A percentile compares a stretch with the other conserved stretches of the same genome.
These are phyloP conservation scores for Ephydatia muelleri DNA, from an alignment of 37 sponge, comb jelly and placozoan genomes.

Conservation along the genomic window DNA sequence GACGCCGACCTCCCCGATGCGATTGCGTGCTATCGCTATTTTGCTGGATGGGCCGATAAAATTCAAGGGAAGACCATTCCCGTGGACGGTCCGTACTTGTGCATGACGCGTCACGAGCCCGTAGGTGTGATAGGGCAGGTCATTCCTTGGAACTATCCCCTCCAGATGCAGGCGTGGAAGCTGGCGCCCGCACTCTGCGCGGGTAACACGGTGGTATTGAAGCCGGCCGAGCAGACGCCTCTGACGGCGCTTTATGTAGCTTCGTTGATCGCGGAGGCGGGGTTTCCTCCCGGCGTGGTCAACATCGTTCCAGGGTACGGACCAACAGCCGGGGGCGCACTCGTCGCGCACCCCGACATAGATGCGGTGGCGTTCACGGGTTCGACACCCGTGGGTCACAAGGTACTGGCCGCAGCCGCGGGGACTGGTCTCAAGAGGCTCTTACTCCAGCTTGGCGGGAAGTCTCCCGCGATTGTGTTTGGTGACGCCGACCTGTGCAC, in stretches of 20 bases:
- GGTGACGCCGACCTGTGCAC: constrained; percentile 90
- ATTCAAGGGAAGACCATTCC: constrained; percentile 98
- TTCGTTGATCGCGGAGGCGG: constrained; percentile 84
- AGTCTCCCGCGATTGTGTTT: constrained; percentile 92
- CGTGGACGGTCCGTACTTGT: constrained; percentile 71
- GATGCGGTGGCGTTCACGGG: constrained; percentile 97
- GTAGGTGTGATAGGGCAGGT: constrained; percentile 93
- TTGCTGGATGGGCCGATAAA: constrained; percentile 97
- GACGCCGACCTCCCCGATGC: constrained; percentile 58
- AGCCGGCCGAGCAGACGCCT: constrained; percentile 94
- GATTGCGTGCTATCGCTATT: constrained; percentile 85
- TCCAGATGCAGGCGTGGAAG: constrained; percentile 96
- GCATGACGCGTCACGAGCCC: constrained; percentile 96
- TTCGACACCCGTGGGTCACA: constrained; percentile 92
- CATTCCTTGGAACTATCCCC: constrained; percentile 98
- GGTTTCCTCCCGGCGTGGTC: constrained; percentile 97
- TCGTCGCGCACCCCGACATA: constrained; percentile 81
- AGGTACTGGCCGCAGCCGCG: constrained; percentile 88
- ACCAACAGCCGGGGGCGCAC: constrained; percentile 94
- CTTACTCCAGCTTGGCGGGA: constrained; percentile 97
- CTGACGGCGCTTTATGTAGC: constrained; percentile 92
- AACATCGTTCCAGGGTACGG: constrained; percentile 94
- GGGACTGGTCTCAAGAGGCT: constrained; percentile 88
- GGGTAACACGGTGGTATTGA: constrained; percentile 90
- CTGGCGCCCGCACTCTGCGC: constrained; percentile 89